Evolutionary conservation across 2,113 vertebrate genomes (phyloP).

Genomic region (Ochotona princeps): DNA sequence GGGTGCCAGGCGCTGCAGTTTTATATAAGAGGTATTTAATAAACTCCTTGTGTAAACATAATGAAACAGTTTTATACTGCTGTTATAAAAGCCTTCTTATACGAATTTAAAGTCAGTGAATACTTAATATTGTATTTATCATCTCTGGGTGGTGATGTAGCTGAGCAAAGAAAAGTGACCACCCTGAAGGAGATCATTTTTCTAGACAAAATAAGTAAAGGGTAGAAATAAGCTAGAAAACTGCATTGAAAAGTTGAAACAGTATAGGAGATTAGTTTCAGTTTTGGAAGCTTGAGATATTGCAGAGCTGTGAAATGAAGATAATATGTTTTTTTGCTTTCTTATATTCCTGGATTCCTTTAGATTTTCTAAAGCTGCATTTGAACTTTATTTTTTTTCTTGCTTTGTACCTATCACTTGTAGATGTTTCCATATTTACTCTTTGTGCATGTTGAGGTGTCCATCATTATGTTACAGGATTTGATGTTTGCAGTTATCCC

Average conservation of each 20-base stretch:
- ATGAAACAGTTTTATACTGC: not conserved
- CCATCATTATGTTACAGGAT: not conserved
- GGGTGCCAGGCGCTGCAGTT: no score
- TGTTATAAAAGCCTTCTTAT: not conserved
- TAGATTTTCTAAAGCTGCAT: not conserved
- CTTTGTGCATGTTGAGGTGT: not conserved
- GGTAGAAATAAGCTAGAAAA: not conserved
- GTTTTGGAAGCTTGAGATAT: not conserved
- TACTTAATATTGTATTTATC: not conserved
- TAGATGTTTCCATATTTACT: not conserved
- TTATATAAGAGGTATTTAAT: not conserved
- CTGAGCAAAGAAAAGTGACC: slow-evolving; percentile 13
- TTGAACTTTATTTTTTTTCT: not conserved
- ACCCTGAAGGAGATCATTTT: not conserved
- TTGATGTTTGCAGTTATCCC: not conserved
- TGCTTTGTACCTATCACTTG: not conserved
- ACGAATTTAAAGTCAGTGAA: not conserved
- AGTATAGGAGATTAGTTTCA: not conserved
- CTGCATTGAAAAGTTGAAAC: not conserved
- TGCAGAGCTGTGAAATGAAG: not conserved
- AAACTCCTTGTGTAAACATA: not conserved
- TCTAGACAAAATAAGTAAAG: not conserved
- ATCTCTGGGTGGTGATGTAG: not conserved
- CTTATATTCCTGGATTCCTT: not conserved
- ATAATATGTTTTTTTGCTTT: not conserved